Evolutionary conservation across 2,113 vertebrate species (phyloP), one percentile per base, ranked within the genome.

Genomic region (Percina caprodes): DNA sequence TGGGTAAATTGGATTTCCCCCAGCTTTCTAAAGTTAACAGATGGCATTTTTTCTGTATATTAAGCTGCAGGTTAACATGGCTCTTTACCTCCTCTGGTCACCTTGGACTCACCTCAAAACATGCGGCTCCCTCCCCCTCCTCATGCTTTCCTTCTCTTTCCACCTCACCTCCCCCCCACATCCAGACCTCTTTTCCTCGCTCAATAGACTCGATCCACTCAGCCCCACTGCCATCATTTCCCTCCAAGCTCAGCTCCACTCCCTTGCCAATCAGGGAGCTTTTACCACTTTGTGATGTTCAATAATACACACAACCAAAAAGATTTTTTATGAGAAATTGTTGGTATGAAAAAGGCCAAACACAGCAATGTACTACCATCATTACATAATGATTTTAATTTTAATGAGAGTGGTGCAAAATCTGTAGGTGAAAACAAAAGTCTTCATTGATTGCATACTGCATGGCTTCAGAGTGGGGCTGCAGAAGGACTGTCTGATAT

Each of bases 81-180:
- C 84, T 81, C 79, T 90, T 88, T 89, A 88, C 80, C 85, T 89
- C 78, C 83, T 79, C 74, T 65, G 85, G 74, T 94, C 90, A 93
- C 93, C 92, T 94, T 94, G 92, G 85, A 92, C 84, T 93, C 90
- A 92, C 93, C 93, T 94, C 86, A 72, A 92, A 93, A 83, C 74
- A 87, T 83, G 89, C 91, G 39, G 86, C 85, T 86, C 84, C 79
- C 72, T 82, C 88, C 67, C 81, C 81, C 79, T 62, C 72, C 52
- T 65, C 18, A 35, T 61, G 63, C 80, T 65, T 86, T 63, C n/a
- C 66, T 42, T 76, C 84, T 62, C 83, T 70, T 88, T 82, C 76
- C 79, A 79, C 71, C 79, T 81, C 84, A 78, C 77, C 76, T 78
- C 71, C 59, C 26, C 69, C 72, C 66, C 69, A 69, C 49, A 16